Base-by-base conservation (phyloP, 2,888 invertebrate species). In the Clepsis dumicolana region DNA sequence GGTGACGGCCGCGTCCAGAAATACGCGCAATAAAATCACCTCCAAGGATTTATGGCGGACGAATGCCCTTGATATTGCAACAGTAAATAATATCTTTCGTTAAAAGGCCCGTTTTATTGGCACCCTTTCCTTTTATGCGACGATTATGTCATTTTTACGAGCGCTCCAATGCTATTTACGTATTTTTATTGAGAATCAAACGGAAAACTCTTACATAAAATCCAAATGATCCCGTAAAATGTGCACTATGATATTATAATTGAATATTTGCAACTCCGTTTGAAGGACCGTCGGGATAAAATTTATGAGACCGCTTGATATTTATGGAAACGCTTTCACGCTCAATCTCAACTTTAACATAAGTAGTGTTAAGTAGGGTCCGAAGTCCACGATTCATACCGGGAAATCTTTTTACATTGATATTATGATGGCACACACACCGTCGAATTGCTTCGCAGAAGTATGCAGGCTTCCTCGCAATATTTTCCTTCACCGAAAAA, bases 121-220 rank as follows among this genome's bases (percentile, higher is more conserved):
- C 83, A 89, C 88, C 91, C 90, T 89, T 90, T 87, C 89, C 74
- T 87, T 91, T 89, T 89, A 90, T 89, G 82, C 82, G 80, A 80
- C 86, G 88, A 89, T 91, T 90, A 90, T 89, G 86, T 88, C 88
- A 88, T 83, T 89, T 91, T 91, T 91, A 91, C 86, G 88, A 82
- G 76, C 80, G 79, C 79, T 86, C 78, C 79, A 75, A 81, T 77
- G 82, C 80, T 84, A 85, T 87, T 87, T 85, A 80, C 82, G 82
- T 80, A 83, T 84, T 86, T 85, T 89, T 88, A 88, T 88, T 83
- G 85, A 81, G 82, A 85, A 86, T 85, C 84, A 87, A 87, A 87
- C 83, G 81, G 81, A 81, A 84, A 75, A 75, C 75, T 66, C 68
- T 72, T 68, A 71, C 64, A 73, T 73, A 72, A 73, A 73, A 74